phyloP scores from a whole-genome alignment of 2,888 invertebrate species.

The Candidula unifasciata region DNA sequence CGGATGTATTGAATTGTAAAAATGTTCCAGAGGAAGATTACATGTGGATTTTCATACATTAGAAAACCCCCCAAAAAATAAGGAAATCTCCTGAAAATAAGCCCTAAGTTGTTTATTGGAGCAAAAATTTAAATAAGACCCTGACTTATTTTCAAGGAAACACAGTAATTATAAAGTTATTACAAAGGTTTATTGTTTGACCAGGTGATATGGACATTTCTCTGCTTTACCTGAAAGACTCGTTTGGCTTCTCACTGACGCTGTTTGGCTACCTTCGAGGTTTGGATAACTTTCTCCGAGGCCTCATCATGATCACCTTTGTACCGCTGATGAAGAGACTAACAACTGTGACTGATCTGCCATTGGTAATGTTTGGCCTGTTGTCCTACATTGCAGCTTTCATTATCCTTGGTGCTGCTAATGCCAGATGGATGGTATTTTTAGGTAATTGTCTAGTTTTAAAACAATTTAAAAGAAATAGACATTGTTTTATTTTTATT shows the following conservation, averaged over 20 bases:
- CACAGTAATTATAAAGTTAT: no score
- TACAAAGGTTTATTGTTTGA: conserved; percentile 57
- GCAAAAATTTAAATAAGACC: no score
- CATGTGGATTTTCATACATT: no score
- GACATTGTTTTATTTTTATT: no score
- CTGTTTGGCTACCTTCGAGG: conserved; percentile 83
- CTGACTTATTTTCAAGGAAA: no score
- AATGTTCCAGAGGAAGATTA: no score
- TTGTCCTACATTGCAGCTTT: conserved; percentile 75
- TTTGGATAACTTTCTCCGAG: conserved; percentile 81
- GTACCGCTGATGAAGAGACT: conserved; percentile 72
- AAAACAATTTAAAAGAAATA: no score
- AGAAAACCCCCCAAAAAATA: no score
- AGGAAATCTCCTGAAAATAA: no score
- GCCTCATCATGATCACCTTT: conserved; percentile 71
- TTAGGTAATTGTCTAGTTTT: conserved; percentile 68
- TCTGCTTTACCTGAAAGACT: conserved; percentile 85
- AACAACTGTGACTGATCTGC: conserved; percentile 68
- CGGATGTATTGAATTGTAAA: no score
- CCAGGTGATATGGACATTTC: conserved; percentile 87
- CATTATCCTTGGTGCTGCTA: conserved; percentile 74
- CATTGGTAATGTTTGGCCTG: conserved; percentile 76
- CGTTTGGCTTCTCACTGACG: conserved; percentile 85
- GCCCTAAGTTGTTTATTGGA: no score
- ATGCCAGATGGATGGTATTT: conserved; percentile 73